Base-by-base conservation (phyloP, 2,113 vertebrate species). In the Podilymbus podiceps region DNA sequence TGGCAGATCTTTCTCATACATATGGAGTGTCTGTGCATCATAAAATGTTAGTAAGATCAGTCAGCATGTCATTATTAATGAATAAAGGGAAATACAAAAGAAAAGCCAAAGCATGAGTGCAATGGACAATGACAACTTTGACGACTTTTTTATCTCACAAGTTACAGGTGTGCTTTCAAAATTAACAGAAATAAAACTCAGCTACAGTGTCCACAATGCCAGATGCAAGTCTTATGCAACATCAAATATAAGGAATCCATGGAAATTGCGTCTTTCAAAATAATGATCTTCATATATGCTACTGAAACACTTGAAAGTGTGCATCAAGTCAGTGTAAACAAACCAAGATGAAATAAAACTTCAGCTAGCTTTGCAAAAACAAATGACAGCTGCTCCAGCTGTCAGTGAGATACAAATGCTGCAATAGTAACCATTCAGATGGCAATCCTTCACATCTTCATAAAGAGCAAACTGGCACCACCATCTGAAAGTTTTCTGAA, bases 271-370 rank as follows among this genome's bases (percentile, higher is more conserved):
- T 87, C 79, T 92, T 44, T 77, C 19, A 44, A 38, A 90, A 11
- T 78, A 85, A 78, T 15, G 7, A 38, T 87, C 67, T 82, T 89
- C 33, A 28, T 21, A 68, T 4, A 40, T 22, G 47, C 28, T 73
- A 55, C 66, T 85, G 81, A 89, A 84, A 92, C 50, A 87, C 12
- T 72, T 91, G 71, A 40, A 73, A 68, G 23, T 17, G 24, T 60
- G 56, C 22, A 76, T 74, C 59, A 74, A 80, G 63, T 47, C 94
- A 78, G 85, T 10, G 68, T 49, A 84, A 90, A 91, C 31, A 95
- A 89, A 27, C 19, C n/a, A 77, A 86, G 76, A 87, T 81, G 59
- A 95, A 97, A 95, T 58, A 63, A 78, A 97, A 93, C 90, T 94
- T 33, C 69, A 85, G 35, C 64, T 86, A 40, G 31, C 75, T 93